Conservation (phyloP, 1,140 invertebrate genomes). For the Delia radicum region DNA sequence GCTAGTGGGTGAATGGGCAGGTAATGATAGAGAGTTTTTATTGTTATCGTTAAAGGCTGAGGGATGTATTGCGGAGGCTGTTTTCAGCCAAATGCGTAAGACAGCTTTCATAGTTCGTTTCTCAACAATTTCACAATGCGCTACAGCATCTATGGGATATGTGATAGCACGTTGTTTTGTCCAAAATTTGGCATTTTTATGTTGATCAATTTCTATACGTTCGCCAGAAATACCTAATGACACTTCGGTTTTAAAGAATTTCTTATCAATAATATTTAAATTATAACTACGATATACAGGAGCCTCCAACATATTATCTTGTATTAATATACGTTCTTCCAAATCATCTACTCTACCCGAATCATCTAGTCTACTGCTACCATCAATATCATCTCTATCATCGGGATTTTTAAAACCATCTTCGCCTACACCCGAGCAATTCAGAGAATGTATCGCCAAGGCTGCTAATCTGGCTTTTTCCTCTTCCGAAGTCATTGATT, state of each 20-base stretch:
- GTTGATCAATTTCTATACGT: conserved; percentile 85
- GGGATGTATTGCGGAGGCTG: conserved; percentile 37
- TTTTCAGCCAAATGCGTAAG: conserved; percentile 51
- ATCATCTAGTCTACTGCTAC: conserved; percentile 36
- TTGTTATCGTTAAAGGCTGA: conserved; percentile 31
- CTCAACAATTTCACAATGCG: conserved; percentile 79
- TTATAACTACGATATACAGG: conserved; percentile 82
- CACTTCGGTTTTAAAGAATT: conserved; percentile 78
- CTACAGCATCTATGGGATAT: conserved; percentile 82
- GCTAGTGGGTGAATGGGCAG: conserved; percentile 41
- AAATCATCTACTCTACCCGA: conserved; percentile 35
- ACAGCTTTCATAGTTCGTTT: conserved; percentile 63
- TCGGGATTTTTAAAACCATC: conserved; percentile 33
- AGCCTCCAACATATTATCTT: conserved; percentile 76
- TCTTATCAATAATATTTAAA: conserved; percentile 76
- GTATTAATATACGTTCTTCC: conserved; percentile 65
- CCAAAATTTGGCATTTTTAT: conserved; percentile 71
- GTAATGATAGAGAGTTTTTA: conserved; percentile 24
- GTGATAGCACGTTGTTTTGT: conserved; percentile 60
- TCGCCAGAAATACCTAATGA: conserved; percentile 86
- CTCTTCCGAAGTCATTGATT: conserved; percentile 52
- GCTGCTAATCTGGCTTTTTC: conserved; percentile 41
- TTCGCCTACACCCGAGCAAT: conserved; percentile 17
- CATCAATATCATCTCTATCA: conserved; percentile 22
- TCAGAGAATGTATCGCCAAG: conserved; percentile 37